Conservation (phyloP, 2,888 invertebrate genomes). For the Drosophila pseudotalamancana region DNA sequence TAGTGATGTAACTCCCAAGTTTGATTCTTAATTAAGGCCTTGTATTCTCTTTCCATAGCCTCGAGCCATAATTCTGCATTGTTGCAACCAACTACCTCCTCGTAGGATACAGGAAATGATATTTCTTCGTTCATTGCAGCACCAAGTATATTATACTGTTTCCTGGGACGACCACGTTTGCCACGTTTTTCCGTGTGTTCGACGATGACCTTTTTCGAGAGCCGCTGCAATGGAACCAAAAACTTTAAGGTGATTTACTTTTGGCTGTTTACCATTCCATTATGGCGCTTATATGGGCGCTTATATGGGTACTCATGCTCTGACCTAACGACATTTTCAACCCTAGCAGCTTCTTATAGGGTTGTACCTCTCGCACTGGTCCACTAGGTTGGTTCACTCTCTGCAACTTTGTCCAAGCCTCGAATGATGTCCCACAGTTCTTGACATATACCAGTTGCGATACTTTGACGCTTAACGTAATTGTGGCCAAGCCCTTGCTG, state of each 20-base stretch:
- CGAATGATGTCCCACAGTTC: too few species aligned
- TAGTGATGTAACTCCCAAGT: slow-evolving; percentile 2
- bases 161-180: neutral
- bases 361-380: too few species aligned
- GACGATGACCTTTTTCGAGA: neutral
- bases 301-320: neutral
- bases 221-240: slow-evolving; percentile 1
- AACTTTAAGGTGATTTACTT: slow-evolving; percentile 7
- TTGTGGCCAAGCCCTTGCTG: too few species aligned
- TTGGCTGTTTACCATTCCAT: slow-evolving; percentile 5
- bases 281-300: neutral
- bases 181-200: too few species aligned
- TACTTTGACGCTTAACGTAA: too few species aligned
- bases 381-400: too few species aligned
- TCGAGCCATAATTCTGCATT: neutral
- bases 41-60: neutral
- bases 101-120: slow-evolving; percentile 2
- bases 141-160: neutral
- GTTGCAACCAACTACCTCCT: neutral
- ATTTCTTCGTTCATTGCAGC: neutral
- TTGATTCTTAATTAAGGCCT: neutral
- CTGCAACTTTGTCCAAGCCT: too few species aligned
- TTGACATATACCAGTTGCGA: too few species aligned
- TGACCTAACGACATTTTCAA: neutral
- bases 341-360: neutral